phyloP scores from a whole-genome alignment of 2,797 vertebrate genomes.

The Danionella dracula region DNA sequence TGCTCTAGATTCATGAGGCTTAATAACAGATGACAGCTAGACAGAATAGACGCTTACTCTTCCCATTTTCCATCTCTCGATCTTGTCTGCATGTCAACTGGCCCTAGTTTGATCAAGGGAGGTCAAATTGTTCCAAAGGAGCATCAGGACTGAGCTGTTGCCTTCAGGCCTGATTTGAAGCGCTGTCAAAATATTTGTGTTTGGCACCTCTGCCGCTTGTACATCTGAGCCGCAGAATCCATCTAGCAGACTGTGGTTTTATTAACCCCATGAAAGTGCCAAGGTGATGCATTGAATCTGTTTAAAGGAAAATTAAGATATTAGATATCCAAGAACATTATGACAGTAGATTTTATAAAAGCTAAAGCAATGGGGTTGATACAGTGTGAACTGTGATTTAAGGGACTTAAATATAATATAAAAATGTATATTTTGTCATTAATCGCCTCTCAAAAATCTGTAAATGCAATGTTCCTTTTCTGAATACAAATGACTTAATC shows the following conservation, averaged over 20 bases:
- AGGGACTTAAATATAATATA: too few species aligned
- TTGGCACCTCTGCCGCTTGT: slow-evolving; percentile 20
- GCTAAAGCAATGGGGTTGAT: slow-evolving; percentile 55
- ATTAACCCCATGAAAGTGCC: slow-evolving; percentile 61
- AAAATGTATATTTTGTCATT: too few species aligned
- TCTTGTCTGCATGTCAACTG: not conserved
- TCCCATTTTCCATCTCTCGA: not conserved
- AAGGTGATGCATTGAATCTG: slow-evolving; percentile 70
- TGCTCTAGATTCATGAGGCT: slow-evolving; percentile 12
- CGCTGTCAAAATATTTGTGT: slow-evolving; percentile 19
- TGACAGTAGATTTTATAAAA: slow-evolving; percentile 56
- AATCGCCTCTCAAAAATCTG: too few species aligned
- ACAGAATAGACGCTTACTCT: slow-evolving; percentile 15
- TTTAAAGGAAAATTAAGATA: slow-evolving; percentile 67
- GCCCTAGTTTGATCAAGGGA: slow-evolving; percentile 7
- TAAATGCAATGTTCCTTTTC: too few species aligned
- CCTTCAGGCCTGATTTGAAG: slow-evolving; percentile 22
- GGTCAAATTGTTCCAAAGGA: slow-evolving; percentile 20
- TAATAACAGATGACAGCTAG: slow-evolving; percentile 33
- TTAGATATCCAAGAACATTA: slow-evolving; percentile 68
- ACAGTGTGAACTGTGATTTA: not conserved
- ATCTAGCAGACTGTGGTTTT: slow-evolving; percentile 53
- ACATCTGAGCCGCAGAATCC: slow-evolving; percentile 15
- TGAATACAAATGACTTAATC: too few species aligned
- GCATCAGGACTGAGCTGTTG: slow-evolving; percentile 5